Evolutionary conservation across 2,888 invertebrate species (phyloP).

Genomic region (Lathronympha strigana): DNA sequence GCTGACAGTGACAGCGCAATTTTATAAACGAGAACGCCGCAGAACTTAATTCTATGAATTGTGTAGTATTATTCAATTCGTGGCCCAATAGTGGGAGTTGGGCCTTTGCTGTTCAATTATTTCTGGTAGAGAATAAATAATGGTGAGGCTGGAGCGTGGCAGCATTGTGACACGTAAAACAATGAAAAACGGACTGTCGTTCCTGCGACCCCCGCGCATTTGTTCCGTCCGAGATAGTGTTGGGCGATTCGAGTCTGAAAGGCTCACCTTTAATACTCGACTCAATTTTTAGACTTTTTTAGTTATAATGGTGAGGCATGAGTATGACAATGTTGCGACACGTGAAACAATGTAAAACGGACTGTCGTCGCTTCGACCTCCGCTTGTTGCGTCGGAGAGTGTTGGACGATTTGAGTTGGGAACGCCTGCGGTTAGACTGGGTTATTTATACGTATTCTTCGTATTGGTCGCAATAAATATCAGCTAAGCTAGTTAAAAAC

Average conservation of each 20-base stretch:
- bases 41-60: constrained; percentile 15
- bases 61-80: constrained; percentile 22
- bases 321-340: no score
- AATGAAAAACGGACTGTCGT: constrained; percentile 66
- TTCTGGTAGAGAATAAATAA: constrained; percentile 43
- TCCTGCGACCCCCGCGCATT: constrained; percentile 68
- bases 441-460: no score
- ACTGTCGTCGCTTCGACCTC: no score
- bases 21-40: constrained; percentile 8
- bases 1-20: background rate
- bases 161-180: constrained; percentile 58
- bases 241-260: background rate
- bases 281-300: background rate
- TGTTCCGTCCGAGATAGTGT: constrained; percentile 57
- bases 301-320: no score
- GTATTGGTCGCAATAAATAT: no score
- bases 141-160: constrained; percentile 31
- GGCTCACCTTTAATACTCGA: background rate
- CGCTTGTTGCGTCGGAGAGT: no score
- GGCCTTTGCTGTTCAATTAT: constrained; percentile 46
- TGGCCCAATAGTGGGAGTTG: constrained; percentile 8
- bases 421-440: no score
- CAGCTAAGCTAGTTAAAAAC: no score
- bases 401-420: no score
- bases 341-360: no score